Evolutionary conservation across 92 coral and sea anemone species (phyloP).

Genomic region (Isaurus tuberculatus): DNA sequence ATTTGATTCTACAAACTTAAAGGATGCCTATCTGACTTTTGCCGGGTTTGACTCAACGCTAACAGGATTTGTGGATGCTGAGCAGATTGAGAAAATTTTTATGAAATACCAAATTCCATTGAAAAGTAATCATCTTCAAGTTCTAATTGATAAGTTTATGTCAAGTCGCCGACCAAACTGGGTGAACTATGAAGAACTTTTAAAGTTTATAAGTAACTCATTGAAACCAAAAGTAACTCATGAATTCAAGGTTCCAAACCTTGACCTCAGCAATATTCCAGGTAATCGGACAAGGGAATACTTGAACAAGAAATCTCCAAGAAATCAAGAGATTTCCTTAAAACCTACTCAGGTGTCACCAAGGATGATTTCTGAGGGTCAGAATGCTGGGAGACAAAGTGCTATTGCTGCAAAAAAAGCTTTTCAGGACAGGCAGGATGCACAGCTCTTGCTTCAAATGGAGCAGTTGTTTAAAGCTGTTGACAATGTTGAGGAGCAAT

Average conservation of each 20-base stretch:
- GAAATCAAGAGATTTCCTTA: slow-evolving; percentile 63
- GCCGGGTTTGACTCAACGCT: slow-evolving; percentile 84
- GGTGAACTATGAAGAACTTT: slow-evolving; percentile 84
- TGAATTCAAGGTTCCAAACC: slow-evolving; percentile 56
- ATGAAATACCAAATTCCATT: slow-evolving; percentile 69
- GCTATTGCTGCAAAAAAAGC: slow-evolving; percentile 73
- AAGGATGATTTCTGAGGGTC: slow-evolving; percentile 54
- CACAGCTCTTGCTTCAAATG: slow-evolving; percentile 76
- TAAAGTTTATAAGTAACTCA: slow-evolving; percentile 69
- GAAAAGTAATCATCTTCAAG: slow-evolving; percentile 50
- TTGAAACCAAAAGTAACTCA: slow-evolving; percentile 53
- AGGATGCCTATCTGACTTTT: slow-evolving; percentile 74
- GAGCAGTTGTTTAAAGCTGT: slow-evolving; percentile 69
- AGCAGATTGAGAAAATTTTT: slow-evolving; percentile 73
- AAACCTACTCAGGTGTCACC: slow-evolving; percentile 89
- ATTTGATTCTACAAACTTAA: slow-evolving; percentile 64
- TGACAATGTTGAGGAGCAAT: slow-evolving; percentile 44
- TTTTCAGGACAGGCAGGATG: slow-evolving; percentile 81
- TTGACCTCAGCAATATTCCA: slow-evolving; percentile 62
- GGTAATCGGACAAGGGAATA: slow-evolving; percentile 57
- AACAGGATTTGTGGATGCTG: slow-evolving; percentile 80
- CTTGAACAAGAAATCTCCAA: slow-evolving; percentile 50
- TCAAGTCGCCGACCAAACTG: slow-evolving; percentile 85
- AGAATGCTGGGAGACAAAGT: slow-evolving; percentile 75
- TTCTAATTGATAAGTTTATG: slow-evolving; percentile 68